Percentiles rank a stretch among this genome's conserved stretches.
Conservation (phyloP, 1,140 invertebrate genomes). For the Cheumatopsyche charites region DNA sequence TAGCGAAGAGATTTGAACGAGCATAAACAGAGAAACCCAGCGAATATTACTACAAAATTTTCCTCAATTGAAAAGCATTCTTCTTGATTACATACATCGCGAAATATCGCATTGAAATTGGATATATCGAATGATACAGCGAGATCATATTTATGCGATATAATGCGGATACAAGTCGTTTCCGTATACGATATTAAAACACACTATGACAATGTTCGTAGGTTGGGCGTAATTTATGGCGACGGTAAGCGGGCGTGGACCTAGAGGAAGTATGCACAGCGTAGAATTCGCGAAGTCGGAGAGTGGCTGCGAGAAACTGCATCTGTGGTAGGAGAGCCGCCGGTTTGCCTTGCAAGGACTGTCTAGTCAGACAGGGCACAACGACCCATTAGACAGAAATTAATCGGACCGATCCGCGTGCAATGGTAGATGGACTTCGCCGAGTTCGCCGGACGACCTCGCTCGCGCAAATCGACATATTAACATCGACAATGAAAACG, state of each 20-base stretch:
- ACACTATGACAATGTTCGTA: slow-evolving; percentile 14
- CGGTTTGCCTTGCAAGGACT: slow-evolving; percentile 40
- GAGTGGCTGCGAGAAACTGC: background rate
- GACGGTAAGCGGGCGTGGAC: slow-evolving; percentile 18
- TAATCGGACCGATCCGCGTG: background rate
- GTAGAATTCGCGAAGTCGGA: slow-evolving; percentile 2
- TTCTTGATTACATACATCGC: too few species aligned
- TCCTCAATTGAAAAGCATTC: too few species aligned
- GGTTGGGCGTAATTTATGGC: slow-evolving; percentile 3
- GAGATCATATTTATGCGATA: background rate
- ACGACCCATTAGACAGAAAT: background rate
- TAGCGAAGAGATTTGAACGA: background rate
- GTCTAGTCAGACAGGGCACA: slow-evolving; percentile 15
- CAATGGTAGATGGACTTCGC: background rate
- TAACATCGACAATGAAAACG: background rate
- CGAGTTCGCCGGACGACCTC: background rate
- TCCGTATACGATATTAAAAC: slow-evolving; percentile 15
- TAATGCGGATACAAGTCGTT: slow-evolving; percentile 12
- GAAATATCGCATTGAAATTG: too few species aligned
- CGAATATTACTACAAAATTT: too few species aligned
- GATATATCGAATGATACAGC: background rate
- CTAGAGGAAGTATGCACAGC: slow-evolving; percentile 9
- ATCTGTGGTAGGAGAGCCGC: slow-evolving; percentile 9
- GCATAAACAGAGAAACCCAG: background rate
- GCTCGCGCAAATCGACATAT: too few species aligned